Conservation (phyloP, 1,140 invertebrate genomes). For the Saccostrea glomerata region DNA sequence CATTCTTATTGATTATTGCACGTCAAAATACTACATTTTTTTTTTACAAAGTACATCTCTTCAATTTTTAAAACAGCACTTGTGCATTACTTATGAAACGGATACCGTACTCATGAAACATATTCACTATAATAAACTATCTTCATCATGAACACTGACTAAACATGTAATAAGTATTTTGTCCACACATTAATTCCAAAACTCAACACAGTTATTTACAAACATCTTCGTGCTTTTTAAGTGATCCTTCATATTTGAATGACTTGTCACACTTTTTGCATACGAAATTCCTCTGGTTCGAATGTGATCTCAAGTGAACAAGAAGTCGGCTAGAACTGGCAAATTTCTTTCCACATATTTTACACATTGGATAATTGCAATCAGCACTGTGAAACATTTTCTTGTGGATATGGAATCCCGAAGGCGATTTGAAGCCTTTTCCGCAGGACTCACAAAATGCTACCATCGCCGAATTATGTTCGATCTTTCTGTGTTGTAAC, state of each 20-base stretch:
- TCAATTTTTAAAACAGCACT: no score
- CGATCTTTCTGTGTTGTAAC: neutral
- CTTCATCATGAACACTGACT: no score
- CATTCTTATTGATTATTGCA: no score
- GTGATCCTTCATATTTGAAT: conserved; percentile 9
- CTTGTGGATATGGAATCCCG: conserved; percentile 23
- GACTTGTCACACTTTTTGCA: conserved; percentile 2
- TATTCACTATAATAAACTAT: no score
- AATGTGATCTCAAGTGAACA: conserved; percentile 17
- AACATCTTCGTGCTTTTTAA: conserved; percentile 14
- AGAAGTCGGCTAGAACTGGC: conserved; percentile 25
- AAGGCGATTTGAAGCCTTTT: conserved; percentile 40
- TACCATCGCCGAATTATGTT: neutral
- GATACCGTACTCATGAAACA: no score
- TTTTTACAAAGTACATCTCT: no score
- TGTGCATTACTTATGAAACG: no score
- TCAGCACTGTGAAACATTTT: conserved; percentile 24
- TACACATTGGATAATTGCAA: conserved; percentile 27
- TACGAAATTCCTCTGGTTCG: neutral
- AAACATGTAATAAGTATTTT: neutral
- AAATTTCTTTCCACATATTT: conserved; percentile 23
- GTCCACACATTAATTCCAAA: neutral
- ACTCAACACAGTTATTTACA: neutral
- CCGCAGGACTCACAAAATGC: neutral
- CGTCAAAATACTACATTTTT: no score